Conservation (phyloP, 2,113 vertebrate species). For the Sisor rabdophorus region DNA sequence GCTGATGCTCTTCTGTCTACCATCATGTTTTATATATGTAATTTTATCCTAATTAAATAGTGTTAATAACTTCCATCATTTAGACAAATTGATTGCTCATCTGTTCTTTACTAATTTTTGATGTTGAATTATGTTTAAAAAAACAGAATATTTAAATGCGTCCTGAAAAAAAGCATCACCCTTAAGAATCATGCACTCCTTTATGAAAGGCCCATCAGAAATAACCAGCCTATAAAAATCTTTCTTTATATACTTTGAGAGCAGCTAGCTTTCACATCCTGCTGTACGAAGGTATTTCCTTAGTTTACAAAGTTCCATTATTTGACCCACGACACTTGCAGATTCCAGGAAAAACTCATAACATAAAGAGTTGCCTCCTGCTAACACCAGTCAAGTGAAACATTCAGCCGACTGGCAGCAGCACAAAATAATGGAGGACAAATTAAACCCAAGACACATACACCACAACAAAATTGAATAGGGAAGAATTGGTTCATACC, state of each 20-base stretch:
- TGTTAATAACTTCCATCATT: too few species aligned
- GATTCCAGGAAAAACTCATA: constrained; percentile 57
- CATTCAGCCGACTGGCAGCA: constrained; percentile 37
- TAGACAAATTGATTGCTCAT: too few species aligned
- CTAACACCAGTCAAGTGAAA: constrained; percentile 50
- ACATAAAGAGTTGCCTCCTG: constrained; percentile 59
- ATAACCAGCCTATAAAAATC: constrained; percentile 35
- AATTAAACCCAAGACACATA: constrained; percentile 5
- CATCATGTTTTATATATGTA: too few species aligned
- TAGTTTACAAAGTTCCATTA: constrained; percentile 64
- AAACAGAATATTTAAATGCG: not conserved
- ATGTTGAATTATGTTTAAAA: not conserved
- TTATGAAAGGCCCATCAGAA: constrained; percentile 22
- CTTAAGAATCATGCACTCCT: constrained; percentile 15
- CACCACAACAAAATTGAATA: not conserved
- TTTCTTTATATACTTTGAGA: constrained; percentile 21
- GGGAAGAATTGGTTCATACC: not conserved
- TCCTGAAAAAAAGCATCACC: constrained; percentile 6
- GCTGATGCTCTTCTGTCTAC: too few species aligned
- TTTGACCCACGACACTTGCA: constrained; percentile 47
- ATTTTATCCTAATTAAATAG: too few species aligned
- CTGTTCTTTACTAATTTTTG: too few species aligned
- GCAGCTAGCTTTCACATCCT: constrained; percentile 43
- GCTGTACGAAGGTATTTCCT: constrained; percentile 64
- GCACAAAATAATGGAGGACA: not conserved